These are phyloP conservation scores for Sebastes steindachneri DNA, from an alignment of 2,797 vertebrate species.

Conservation along the genomic window DNA sequence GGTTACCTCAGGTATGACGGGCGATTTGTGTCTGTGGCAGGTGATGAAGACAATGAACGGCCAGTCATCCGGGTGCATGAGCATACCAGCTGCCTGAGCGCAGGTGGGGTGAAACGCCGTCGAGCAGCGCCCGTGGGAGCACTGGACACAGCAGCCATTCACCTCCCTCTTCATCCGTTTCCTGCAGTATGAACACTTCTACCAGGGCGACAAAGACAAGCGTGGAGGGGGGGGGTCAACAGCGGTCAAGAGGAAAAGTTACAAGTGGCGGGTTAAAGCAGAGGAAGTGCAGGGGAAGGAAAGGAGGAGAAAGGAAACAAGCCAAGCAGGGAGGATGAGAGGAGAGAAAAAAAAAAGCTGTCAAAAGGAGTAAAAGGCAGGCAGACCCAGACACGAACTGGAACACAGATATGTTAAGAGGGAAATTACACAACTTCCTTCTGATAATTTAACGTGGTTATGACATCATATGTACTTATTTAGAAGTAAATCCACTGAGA, in stretches of 20 bases:
- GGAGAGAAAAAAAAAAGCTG: background rate
- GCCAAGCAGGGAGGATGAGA: slow-evolving; percentile 6
- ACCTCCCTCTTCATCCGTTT: slow-evolving; percentile 90
- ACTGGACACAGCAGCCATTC: slow-evolving; percentile 96
- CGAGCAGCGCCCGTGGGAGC: slow-evolving; percentile 95
- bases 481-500: slow-evolving; percentile 17
- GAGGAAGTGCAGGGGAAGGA: slow-evolving; percentile 34
- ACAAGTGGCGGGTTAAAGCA: background rate
- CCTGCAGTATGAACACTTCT: slow-evolving; percentile 97
- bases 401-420: background rate
- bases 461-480: slow-evolving; percentile 27
- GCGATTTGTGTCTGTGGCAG: slow-evolving; percentile 91
- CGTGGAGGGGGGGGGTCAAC: no score
- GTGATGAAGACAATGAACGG: slow-evolving; percentile 96
- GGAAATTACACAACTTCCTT: slow-evolving; percentile 43
- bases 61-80: slow-evolving; percentile 98
- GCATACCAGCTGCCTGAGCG: slow-evolving; percentile 93
- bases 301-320: slow-evolving; percentile 35
- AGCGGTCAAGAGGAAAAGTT: slow-evolving; percentile 7
- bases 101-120: slow-evolving; percentile 96
- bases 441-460: background rate
- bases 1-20: slow-evolving; percentile 87
- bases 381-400: slow-evolving; percentile 6
- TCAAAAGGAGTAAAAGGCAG: background rate
- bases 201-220: slow-evolving; percentile 25